Evolutionary conservation across 1,140 invertebrate genomes (phyloP).

Genomic region (Triops cancriformis): DNA sequence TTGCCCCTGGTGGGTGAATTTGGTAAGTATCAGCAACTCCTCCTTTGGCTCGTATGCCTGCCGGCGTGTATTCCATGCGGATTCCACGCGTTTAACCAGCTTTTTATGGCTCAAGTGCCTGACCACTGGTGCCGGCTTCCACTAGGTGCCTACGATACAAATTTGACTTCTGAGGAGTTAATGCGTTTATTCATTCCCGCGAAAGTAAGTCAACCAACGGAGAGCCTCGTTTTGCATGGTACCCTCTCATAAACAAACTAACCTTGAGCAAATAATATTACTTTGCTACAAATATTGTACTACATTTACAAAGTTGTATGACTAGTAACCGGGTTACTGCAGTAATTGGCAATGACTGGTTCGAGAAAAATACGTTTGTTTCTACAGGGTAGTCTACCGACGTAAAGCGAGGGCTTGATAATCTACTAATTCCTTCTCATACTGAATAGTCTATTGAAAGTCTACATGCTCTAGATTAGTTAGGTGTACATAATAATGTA

Average conservation of each 20-base stretch:
- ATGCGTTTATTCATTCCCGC: slow-evolving; percentile 29
- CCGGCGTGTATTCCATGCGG: slow-evolving; percentile 80
- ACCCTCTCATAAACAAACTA: too few species aligned
- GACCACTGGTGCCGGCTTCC: slow-evolving; percentile 37
- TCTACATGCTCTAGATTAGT: too few species aligned
- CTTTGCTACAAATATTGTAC: too few species aligned
- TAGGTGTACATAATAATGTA: not conserved
- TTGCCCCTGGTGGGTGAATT: slow-evolving; percentile 77
- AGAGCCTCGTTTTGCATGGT: too few species aligned
- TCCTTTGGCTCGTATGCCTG: slow-evolving; percentile 75
- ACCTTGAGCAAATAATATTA: too few species aligned
- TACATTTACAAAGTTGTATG: too few species aligned
- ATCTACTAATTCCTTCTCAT: too few species aligned
- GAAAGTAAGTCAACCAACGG: not conserved
- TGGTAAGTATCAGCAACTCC: slow-evolving; percentile 72
- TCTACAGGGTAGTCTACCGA: not conserved
- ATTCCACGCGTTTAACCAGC: slow-evolving; percentile 81
- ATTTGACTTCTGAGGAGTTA: slow-evolving; percentile 34
- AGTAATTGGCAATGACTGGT: too few species aligned
- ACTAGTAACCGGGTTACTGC: too few species aligned
- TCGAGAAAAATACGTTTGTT: too few species aligned
- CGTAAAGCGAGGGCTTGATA: slow-evolving; percentile 7
- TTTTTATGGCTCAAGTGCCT: slow-evolving; percentile 41
- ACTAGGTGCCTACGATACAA: slow-evolving; percentile 31
- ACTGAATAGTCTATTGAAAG: too few species aligned